These are phyloP conservation scores for Chrysopilus asiliformis DNA, from an alignment of 2,888 invertebrate species.

Conservation along the genomic window DNA sequence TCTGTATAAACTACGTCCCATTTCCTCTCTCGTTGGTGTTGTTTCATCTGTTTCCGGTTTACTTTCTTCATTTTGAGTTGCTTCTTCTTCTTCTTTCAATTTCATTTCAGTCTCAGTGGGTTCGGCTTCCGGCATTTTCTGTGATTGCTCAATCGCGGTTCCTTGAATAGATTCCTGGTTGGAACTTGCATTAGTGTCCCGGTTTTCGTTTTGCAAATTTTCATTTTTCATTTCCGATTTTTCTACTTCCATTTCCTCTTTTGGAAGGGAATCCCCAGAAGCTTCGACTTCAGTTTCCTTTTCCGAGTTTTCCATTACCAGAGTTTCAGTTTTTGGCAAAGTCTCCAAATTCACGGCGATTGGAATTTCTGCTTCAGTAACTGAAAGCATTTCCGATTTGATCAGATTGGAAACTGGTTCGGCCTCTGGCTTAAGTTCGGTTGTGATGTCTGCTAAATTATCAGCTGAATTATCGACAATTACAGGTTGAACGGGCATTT, in stretches of 20 bases:
- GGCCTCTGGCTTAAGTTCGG: too few relatives aligned
- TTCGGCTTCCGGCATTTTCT: background rate
- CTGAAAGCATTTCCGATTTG: conserved; percentile 19
- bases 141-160: conserved; percentile 24
- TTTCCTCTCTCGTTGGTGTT: conserved; percentile 1
- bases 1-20: conserved; percentile 32
- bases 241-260: background rate
- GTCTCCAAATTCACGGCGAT: conserved; percentile 32
- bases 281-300: too few relatives aligned
- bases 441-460: too few relatives aligned
- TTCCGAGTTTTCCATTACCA: too few relatives aligned
- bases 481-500: conserved; percentile 1
- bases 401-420: conserved; percentile 14
- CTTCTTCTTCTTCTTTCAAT: conserved; percentile 27
- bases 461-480: conserved; percentile 5
- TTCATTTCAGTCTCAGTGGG: conserved; percentile 2
- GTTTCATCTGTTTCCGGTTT: background rate
- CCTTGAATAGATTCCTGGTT: background rate
- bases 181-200: background rate
- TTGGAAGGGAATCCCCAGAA: conserved; percentile 25
- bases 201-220: too few relatives aligned
- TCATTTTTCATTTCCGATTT: too few relatives aligned
- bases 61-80: conserved; percentile 33
- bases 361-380: conserved; percentile 37
- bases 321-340: too few relatives aligned